Evolutionary conservation across 92 coral and sea anemone species (phyloP).

Genomic region (Umimayanthus kanabou): DNA sequence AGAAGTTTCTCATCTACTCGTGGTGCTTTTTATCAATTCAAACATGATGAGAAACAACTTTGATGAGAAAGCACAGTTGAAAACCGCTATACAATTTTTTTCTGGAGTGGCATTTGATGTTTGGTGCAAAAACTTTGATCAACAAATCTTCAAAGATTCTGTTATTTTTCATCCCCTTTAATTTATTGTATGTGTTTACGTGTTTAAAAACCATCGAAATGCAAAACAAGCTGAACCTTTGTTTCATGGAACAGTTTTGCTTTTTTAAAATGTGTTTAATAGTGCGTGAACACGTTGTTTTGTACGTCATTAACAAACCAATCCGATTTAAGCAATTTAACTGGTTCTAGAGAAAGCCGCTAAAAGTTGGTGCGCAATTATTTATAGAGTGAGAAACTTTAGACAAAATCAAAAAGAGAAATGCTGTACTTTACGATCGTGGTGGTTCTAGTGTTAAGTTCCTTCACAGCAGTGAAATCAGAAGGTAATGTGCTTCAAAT

Average conservation of each 20-base stretch:
- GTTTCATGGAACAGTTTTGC: not conserved
- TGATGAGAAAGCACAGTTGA: no score
- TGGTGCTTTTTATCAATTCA: not conserved
- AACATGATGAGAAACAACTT: not conserved
- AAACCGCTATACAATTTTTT: no score
- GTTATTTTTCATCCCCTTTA: not conserved
- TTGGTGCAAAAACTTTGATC: not conserved
- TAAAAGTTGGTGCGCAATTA: not conserved
- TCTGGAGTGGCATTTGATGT: not conserved
- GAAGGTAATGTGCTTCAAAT: not conserved
- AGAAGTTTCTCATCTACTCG: not conserved
- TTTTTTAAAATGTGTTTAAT: not conserved
- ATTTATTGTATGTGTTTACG: not conserved
- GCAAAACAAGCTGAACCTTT: not conserved
- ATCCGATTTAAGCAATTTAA: not conserved
- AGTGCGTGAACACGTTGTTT: not conserved
- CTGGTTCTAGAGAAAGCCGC: not conserved
- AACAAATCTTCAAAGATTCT: not conserved
- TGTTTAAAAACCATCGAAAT: not conserved
- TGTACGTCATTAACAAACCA: not conserved
- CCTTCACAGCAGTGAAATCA: not conserved
- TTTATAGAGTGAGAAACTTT: not conserved
- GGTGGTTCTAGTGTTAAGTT: not conserved
- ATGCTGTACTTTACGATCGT: not conserved
- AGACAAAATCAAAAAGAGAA: not conserved